Conservation (phyloP, 2,797 vertebrate species). For the Pipistrellus nathusii region DNA sequence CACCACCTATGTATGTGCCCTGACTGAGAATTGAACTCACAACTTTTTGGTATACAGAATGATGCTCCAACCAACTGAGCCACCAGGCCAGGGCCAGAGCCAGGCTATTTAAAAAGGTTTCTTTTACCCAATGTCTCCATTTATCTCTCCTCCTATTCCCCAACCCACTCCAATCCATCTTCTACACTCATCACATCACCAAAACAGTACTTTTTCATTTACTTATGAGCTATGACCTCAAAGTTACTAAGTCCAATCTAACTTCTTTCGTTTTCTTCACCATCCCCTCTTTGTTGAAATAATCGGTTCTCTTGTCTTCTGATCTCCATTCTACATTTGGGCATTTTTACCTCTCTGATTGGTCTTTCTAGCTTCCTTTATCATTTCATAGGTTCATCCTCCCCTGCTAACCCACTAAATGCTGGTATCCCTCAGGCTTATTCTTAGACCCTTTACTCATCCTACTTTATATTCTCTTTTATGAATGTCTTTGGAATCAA, state of each 20-base stretch:
- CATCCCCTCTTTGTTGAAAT: not conserved
- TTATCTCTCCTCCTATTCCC: slow-evolving; percentile 2
- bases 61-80: not conserved
- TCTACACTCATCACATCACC: not conserved
- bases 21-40: not conserved
- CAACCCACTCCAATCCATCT: not conserved
- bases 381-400: not conserved
- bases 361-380: slow-evolving; percentile 41
- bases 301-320: not conserved
- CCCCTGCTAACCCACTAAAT: not conserved
- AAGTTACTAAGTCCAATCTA: slow-evolving; percentile 18
- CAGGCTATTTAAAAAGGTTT: not conserved
- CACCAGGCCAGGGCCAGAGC: not conserved
- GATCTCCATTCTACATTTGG: not conserved
- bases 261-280: not conserved
- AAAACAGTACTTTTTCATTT: slow-evolving; percentile 41
- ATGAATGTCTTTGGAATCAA: slow-evolving; percentile 12
- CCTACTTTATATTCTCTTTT: not conserved
- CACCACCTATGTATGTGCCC: not conserved
- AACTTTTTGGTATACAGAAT: not conserved
- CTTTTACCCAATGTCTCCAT: not conserved
- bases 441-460: slow-evolving; percentile 29
- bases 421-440: not conserved
- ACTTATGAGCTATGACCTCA: slow-evolving; percentile 5
- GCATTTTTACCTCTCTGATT: not conserved